A percentile compares a stretch with the other conserved stretches of the same genome.
phyloP scores from a whole-genome alignment of 2,113 vertebrate genomes.

The Chiloscyllium plagiosum region DNA sequence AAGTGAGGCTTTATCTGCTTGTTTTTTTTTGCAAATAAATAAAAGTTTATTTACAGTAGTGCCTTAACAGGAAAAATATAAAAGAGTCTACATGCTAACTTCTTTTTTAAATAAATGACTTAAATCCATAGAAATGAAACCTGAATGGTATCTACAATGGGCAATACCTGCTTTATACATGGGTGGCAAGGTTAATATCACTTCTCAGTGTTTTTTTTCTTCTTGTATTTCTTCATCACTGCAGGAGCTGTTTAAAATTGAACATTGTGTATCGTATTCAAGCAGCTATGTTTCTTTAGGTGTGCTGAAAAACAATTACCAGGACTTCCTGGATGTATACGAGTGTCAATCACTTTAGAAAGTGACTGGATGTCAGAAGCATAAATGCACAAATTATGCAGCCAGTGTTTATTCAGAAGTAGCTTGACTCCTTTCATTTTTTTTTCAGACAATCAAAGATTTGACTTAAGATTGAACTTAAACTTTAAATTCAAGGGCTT shows the following conservation, averaged over 20 bases:
- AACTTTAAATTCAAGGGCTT: not conserved
- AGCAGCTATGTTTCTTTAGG: not conserved
- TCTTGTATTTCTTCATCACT: not conserved
- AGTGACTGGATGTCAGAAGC: not conserved
- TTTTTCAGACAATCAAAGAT: not conserved
- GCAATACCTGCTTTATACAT: not conserved
- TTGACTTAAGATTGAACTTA: not conserved
- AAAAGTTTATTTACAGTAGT: not conserved
- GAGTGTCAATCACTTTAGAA: not conserved
- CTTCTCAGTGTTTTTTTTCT: not conserved
- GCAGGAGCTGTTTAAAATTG: not conserved
- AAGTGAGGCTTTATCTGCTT: not conserved
- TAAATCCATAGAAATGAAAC: not conserved
- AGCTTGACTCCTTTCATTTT: not conserved
- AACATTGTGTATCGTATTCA: not conserved
- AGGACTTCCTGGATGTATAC: not conserved
- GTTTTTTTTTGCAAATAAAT: not conserved
- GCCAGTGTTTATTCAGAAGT: not conserved
- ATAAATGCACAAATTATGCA: not conserved
- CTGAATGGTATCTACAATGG: not conserved
- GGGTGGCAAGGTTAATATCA: not conserved
- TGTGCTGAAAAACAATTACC: not conserved
- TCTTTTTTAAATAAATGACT: not conserved
- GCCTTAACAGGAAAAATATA: not conserved
- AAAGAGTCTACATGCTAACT: not conserved